These are phyloP conservation scores for Onchidella celtica DNA, from an alignment of 2,888 invertebrate species.

Conservation along the genomic window DNA sequence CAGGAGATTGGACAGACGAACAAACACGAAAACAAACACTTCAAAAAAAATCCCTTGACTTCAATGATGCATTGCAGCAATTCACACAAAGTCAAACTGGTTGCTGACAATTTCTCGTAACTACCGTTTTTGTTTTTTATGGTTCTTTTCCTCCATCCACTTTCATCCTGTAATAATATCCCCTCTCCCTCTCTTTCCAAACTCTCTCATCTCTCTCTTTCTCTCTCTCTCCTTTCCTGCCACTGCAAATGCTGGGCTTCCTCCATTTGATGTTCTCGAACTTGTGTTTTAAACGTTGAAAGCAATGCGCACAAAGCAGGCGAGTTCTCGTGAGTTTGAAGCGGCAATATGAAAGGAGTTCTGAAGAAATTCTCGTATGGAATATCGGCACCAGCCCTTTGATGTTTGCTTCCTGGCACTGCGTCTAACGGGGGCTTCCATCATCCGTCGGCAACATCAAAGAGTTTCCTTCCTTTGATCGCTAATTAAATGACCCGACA, in stretches of 20 bases:
- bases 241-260: too few species aligned
- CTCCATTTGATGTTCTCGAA: slow-evolving; percentile 21
- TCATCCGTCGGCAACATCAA: slow-evolving; percentile 51
- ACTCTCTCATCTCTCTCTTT: neutral
- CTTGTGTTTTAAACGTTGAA: neutral
- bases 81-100: neutral
- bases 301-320: neutral
- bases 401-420: slow-evolving; percentile 27
- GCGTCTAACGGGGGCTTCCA: slow-evolving; percentile 9
- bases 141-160: too few species aligned
- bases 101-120: neutral
- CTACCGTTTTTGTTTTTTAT: too few species aligned
- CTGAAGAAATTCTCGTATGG: slow-evolving; percentile 2
- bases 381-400: slow-evolving; percentile 20
- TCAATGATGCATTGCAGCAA: neutral
- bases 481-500: slow-evolving; percentile 59
- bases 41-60: neutral
- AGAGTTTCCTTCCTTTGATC: slow-evolving; percentile 61
- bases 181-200: neutral
- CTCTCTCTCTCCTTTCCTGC: neutral
- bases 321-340: neutral
- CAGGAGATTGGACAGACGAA: neutral
- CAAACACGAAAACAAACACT: neutral
- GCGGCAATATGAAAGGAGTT: neutral
- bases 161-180: too few species aligned